Percentiles rank a stretch among this genome's conserved stretches.
These are phyloP conservation scores for Corythornis madagascariensis DNA, from an alignment of 2,113 vertebrate genomes.

Conservation along the genomic window DNA sequence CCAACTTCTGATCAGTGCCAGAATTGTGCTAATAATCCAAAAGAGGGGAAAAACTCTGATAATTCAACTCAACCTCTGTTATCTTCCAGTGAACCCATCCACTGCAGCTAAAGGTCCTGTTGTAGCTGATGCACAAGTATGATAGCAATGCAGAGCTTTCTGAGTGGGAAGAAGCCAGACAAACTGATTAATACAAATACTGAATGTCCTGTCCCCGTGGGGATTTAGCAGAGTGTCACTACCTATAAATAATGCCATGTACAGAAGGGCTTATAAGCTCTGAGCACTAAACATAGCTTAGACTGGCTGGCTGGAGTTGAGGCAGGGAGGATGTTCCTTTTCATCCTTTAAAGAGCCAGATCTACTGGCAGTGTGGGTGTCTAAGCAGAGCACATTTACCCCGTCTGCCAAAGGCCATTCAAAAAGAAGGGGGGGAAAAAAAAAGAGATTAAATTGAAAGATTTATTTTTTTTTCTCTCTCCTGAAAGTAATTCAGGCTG, in stretches of 20 bases:
- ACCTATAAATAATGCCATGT: constrained; percentile 54
- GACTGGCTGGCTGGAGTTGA: not conserved
- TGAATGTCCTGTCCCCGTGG: constrained; percentile 22
- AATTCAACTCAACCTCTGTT: not conserved
- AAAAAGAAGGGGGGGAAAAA: not conserved
- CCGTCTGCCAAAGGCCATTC: not conserved
- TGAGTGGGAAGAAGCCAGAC: not conserved
- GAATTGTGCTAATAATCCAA: not conserved
- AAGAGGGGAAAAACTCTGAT: not conserved
- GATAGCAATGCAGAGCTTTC: not conserved
- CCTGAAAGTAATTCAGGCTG: not conserved
- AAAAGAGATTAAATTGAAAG: not conserved
- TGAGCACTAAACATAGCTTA: constrained; percentile 30
- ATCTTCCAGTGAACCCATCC: not conserved
- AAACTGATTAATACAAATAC: constrained; percentile 28
- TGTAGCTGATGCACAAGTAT: not conserved
- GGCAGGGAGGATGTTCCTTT: not conserved
- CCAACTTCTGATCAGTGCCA: not conserved
- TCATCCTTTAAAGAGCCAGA: not conserved
- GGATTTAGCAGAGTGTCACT: constrained; percentile 45
- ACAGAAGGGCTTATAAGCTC: constrained; percentile 52
- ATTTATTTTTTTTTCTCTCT: not conserved
- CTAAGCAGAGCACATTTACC: not conserved
- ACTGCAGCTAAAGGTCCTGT: not conserved
- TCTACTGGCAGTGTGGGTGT: not conserved